phyloP scores from a whole-genome alignment of 2,888 invertebrate genomes.

The Mallateleia sp. region DNA sequence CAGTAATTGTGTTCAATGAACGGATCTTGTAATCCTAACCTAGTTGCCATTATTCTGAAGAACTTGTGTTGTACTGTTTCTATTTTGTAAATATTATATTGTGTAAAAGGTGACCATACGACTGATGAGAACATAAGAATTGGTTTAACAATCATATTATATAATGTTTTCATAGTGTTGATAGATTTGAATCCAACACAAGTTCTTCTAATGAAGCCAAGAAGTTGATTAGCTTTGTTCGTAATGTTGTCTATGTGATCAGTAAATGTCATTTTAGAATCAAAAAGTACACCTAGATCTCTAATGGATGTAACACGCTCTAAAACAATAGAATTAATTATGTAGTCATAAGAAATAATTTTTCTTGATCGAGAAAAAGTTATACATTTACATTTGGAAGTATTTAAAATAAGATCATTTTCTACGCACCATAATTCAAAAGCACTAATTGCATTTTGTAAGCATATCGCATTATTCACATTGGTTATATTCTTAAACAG shows the following conservation, averaged over 20 bases:
- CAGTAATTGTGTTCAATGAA: too few species aligned
- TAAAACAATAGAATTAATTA: background rate
- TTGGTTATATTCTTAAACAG: too few species aligned
- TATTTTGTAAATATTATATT: conserved; percentile 6
- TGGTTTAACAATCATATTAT: background rate
- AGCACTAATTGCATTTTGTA: background rate
- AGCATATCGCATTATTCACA: too few species aligned
- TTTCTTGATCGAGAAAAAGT: conserved; percentile 19
- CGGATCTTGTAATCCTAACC: conserved; percentile 8
- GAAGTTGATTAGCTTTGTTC: background rate
- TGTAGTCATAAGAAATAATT: background rate
- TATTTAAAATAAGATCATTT: conserved; percentile 6
- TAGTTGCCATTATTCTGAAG: background rate
- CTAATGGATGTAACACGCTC: background rate
- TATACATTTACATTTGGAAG: conserved; percentile 14
- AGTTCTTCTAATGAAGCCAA: conserved; percentile 7
- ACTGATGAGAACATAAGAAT: background rate
- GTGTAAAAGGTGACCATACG: conserved; percentile 15
- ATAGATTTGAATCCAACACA: background rate
- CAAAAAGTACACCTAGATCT: conserved; percentile 17
- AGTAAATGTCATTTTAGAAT: background rate
- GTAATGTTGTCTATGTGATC: too few species aligned
- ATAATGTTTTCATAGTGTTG: background rate
- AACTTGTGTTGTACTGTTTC: conserved; percentile 16
- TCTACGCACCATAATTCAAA: conserved; percentile 17